These are phyloP conservation scores for Hesperophylax magnus DNA, from an alignment of 1,140 invertebrate genomes.

Conservation along the genomic window DNA sequence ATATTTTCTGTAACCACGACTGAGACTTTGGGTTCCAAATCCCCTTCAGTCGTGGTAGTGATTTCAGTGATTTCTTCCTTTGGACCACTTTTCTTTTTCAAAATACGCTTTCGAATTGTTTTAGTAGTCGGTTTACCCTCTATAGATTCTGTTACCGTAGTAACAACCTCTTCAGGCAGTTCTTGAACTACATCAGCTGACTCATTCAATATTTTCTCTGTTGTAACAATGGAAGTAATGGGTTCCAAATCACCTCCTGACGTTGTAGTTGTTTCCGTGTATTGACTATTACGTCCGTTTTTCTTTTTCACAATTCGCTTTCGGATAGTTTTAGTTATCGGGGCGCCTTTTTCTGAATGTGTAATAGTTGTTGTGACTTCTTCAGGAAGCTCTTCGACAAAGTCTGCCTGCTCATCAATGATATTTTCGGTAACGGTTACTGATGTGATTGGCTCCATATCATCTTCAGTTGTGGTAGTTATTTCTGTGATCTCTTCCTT, in stretches of 20 bases:
- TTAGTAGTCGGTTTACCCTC: not conserved
- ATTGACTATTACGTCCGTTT: not conserved
- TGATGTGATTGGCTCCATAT: too few species aligned
- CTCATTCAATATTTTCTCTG: not conserved
- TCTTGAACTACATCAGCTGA: slow-evolving; percentile 38
- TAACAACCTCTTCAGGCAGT: slow-evolving; percentile 44
- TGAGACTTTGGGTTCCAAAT: not conserved
- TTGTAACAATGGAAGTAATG: not conserved
- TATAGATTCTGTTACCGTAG: slow-evolving; percentile 5
- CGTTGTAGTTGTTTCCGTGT: not conserved
- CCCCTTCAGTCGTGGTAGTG: not conserved
- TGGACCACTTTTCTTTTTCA: slow-evolving; percentile 16
- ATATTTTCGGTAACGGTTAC: too few species aligned
- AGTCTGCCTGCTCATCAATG: too few species aligned
- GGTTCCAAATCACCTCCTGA: not conserved
- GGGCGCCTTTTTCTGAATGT: too few species aligned
- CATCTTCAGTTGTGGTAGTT: too few species aligned
- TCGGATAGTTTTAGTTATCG: too few species aligned
- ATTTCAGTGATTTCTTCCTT: slow-evolving; percentile 37
- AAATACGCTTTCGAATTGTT: slow-evolving; percentile 10
- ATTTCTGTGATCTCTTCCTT: too few species aligned
- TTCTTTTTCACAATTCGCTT: not conserved
- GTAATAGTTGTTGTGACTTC: too few species aligned
- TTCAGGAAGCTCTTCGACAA: too few species aligned
- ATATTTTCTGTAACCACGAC: not conserved